A percentile compares a stretch with the other conserved stretches of the same genome.
These are phyloP conservation scores for Tringa solitaria DNA, from an alignment of 2,113 vertebrate species.

Conservation along the genomic window DNA sequence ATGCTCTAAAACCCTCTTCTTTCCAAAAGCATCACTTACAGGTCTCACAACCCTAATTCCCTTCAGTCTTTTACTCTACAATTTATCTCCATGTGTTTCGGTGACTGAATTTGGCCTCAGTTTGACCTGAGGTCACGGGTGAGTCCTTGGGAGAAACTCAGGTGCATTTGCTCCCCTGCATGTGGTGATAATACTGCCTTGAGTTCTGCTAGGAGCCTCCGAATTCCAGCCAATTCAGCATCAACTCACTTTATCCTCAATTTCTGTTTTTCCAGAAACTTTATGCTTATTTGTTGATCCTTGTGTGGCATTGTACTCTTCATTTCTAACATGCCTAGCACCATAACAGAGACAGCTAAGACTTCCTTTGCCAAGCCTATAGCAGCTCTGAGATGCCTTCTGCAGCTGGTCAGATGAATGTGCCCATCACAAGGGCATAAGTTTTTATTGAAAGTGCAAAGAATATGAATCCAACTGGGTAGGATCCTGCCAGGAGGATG, in stretches of 20 bases:
- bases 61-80: background rate
- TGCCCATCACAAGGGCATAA: background rate
- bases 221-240: background rate
- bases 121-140: background rate
- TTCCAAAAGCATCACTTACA: background rate
- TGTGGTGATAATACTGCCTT: background rate
- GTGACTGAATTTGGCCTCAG: background rate
- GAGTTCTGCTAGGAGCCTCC: background rate
- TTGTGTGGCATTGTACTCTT: background rate
- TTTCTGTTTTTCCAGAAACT: background rate
- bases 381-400: background rate
- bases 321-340: background rate
- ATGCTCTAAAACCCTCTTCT: background rate
- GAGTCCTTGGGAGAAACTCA: background rate
- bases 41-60: background rate
- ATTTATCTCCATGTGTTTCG: background rate
- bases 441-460: background rate
- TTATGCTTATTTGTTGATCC: background rate
- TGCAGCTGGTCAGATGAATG: background rate
- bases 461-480: background rate
- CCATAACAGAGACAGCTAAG: background rate
- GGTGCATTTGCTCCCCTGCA: background rate
- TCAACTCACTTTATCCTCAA: background rate
- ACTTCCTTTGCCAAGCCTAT: background rate
- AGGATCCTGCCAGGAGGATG: background rate